These are phyloP conservation scores for Rousettus leschenaultii DNA, from an alignment of 2,113 vertebrate species.

Conservation along the genomic window DNA sequence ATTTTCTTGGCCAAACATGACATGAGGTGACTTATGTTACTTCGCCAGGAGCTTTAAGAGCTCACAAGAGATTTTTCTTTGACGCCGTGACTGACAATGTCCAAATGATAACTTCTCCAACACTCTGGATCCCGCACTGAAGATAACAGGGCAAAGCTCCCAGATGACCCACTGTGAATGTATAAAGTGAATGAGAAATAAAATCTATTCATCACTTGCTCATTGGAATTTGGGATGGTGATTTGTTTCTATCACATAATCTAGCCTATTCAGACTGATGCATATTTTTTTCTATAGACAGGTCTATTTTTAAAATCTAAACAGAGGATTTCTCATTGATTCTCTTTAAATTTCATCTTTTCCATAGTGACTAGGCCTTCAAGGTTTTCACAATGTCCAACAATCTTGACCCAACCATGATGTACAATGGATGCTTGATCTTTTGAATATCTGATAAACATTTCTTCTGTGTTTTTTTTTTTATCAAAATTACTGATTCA, in stretches of 20 bases:
- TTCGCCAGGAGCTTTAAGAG: background rate
- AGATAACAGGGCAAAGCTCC: background rate
- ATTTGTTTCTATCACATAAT: background rate
- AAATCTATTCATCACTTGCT: background rate
- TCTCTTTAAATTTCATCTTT: background rate
- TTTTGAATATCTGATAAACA: background rate
- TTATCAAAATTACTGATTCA: background rate
- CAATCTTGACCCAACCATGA: background rate
- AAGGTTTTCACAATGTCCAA: background rate
- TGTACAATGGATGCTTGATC: background rate
- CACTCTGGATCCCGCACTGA: background rate
- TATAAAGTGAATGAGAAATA: background rate
- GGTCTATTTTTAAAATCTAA: slow-evolving; percentile 10
- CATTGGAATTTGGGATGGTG: background rate
- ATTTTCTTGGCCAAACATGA: background rate
- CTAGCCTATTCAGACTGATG: background rate
- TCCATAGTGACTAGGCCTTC: background rate
- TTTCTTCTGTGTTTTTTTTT: background rate
- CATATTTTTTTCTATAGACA: background rate
- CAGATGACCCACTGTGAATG: background rate
- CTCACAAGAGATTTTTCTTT: background rate
- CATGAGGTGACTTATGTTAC: background rate
- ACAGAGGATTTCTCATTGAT: background rate
- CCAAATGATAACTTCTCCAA: background rate
- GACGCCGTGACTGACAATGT: too few species aligned